phyloP scores from a whole-genome alignment of 2,113 vertebrate genomes.

The Syngnathus scovelli region DNA sequence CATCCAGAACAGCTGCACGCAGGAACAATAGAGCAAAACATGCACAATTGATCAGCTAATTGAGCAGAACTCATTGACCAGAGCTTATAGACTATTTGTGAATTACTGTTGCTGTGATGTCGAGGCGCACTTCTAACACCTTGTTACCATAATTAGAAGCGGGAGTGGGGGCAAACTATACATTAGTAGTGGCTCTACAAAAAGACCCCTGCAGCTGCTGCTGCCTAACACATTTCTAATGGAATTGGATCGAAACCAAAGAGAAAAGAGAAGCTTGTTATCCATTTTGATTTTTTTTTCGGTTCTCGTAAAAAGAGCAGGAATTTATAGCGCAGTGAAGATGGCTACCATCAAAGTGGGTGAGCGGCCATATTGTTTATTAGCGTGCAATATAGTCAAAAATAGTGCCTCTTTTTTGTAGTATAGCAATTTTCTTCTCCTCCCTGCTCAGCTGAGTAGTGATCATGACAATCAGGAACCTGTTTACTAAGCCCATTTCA shows the following conservation, averaged over 20 bases:
- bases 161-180: neutral
- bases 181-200: neutral
- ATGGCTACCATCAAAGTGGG: neutral
- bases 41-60: neutral
- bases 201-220: neutral
- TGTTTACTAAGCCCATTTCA: conserved; percentile 34
- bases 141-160: neutral
- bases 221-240: conserved; percentile 1
- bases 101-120: neutral
- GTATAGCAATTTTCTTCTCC: neutral
- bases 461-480: conserved; percentile 6
- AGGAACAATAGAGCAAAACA: neutral
- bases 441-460: conserved; percentile 7
- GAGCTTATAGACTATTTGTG: neutral
- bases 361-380: neutral
- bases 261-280: neutral
- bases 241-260: conserved; percentile 1
- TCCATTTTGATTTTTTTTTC: neutral
- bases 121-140: neutral
- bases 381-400: neutral
- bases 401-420: neutral
- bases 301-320: neutral
- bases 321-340: neutral
- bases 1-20: neutral
- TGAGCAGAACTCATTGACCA: neutral